Base-by-base conservation (phyloP, 2,797 vertebrate species). In the Acanthurus tractus region DNA sequence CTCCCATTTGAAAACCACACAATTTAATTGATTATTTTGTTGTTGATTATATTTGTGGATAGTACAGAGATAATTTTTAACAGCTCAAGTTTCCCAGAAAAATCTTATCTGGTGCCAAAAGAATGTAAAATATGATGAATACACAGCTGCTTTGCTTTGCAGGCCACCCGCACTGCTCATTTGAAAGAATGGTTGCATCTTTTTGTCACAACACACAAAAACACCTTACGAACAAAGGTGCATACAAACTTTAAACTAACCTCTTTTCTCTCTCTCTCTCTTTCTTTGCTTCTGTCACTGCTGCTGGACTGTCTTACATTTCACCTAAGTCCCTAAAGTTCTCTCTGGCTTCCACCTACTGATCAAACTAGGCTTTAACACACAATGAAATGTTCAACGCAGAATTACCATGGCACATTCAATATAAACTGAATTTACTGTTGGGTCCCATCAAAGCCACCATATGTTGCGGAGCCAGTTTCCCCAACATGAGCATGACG, bases 321-420 rank as follows among this genome's bases (percentile, higher is more conserved):
- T 89, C 81, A 76, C 72, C 73, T 80, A 70, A 2, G 61, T 62
- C 80, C 49, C 52, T 4, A 50, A 53, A 63, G 71, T 64, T 72
- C 54, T 63, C 25, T 42, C 64, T 67, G 79, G 84, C 88, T 76
- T 90, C 79, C 78, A 86, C 84, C 59, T 85, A 76, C 70, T 79
- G 91, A 92, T 90, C 85, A 90, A 89, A 82, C 84, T 69, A 5
- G 61, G 58, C 79, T 78, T 66, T 76, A 84, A 82, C 86, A 71
- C 83, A 87, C 81, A 88, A 88, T 90, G 87, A 93, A 93, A 91
- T 91, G 87, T 86, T 90, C 86, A 86, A 57, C 14, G 9, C 76
- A 91, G 88, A 92, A 93, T 93, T 92, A 90, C 92, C 85, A 79
- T 84, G 83, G 88, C 91, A 84, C 86, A 82, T 95, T 92, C 89